Evolutionary conservation across 2,888 invertebrate species (phyloP).

Genomic region (Pegoplata infirma): DNA sequence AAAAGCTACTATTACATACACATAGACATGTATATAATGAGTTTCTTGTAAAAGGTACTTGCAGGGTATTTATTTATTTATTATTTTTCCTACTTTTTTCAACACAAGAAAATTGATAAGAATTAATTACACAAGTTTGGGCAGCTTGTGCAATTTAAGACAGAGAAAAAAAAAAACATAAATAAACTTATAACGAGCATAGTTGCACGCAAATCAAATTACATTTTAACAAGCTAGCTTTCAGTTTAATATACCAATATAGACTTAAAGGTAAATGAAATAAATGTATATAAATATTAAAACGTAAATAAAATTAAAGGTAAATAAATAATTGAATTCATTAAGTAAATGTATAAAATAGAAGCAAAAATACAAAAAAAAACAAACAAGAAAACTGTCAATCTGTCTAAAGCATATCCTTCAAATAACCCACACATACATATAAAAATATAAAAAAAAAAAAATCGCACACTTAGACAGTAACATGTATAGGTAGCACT

Average conservation of each 20-base stretch:
- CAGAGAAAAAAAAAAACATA: no score
- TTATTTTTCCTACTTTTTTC: constrained; percentile 5
- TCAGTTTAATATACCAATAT: no score
- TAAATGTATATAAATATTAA: constrained; percentile 12
- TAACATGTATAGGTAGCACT: not conserved
- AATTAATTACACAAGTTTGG: constrained; percentile 50
- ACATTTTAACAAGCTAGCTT: constrained; percentile 56
- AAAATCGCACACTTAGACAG: constrained; percentile 1
- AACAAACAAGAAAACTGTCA: constrained; percentile 66
- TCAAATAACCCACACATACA: constrained; percentile 31
- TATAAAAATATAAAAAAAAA: not conserved
- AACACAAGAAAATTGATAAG: constrained; percentile 46
- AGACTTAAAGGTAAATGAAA: not conserved
- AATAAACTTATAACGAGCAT: constrained; percentile 50
- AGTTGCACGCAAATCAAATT: constrained; percentile 60
- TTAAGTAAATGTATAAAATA: constrained; percentile 71
- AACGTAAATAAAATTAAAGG: constrained; percentile 64
- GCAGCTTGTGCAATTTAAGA: constrained; percentile 9
- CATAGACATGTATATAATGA: constrained; percentile 26
- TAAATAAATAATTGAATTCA: constrained; percentile 77
- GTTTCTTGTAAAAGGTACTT: no score
- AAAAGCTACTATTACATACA: constrained; percentile 41
- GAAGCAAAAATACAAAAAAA: constrained; percentile 38
- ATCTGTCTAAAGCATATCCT: constrained; percentile 64
- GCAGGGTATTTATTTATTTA: no score